Evolutionary conservation across 2,113 vertebrate genomes (phyloP).

Genomic region (Nematolebias whitei): DNA sequence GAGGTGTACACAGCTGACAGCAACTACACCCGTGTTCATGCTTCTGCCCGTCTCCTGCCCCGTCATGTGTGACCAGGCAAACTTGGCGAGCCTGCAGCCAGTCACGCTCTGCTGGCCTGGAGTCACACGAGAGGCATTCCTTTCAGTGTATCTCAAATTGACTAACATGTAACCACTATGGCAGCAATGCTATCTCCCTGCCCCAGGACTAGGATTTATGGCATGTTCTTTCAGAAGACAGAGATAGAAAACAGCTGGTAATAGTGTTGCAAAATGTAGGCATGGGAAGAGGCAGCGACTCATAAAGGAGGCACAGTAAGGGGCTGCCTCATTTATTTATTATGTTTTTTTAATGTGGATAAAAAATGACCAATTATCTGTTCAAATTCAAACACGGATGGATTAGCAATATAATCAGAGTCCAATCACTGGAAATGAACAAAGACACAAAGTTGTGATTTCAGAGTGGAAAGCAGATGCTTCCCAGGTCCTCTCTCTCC

Average conservation of each 20-base stretch:
- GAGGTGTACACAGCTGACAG: slow-evolving; percentile 64
- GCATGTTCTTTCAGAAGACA: slow-evolving; percentile 29
- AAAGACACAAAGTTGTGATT: slow-evolving; percentile 36
- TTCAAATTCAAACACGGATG: slow-evolving; percentile 48
- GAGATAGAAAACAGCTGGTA: slow-evolving; percentile 51
- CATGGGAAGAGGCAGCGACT: slow-evolving; percentile 7
- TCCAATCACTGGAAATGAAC: slow-evolving; percentile 35
- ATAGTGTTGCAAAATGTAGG: slow-evolving; percentile 8
- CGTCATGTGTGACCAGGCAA: slow-evolving; percentile 64
- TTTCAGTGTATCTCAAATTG: slow-evolving; percentile 74
- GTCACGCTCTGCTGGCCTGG: slow-evolving; percentile 55
- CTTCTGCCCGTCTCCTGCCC: slow-evolving; percentile 65
- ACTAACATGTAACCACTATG: slow-evolving; percentile 60
- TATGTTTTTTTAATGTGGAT: slow-evolving; percentile 6
- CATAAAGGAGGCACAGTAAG: not conserved
- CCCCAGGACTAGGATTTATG: slow-evolving; percentile 48
- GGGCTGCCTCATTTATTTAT: not conserved
- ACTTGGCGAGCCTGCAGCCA: slow-evolving; percentile 47
- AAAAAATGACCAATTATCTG: slow-evolving; percentile 46
- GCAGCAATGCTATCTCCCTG: slow-evolving; percentile 57
- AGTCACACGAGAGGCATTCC: slow-evolving; percentile 71
- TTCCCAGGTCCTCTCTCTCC: slow-evolving; percentile 37
- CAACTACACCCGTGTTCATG: slow-evolving; percentile 51
- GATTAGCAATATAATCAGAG: slow-evolving; percentile 50
- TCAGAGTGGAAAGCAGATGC: slow-evolving; percentile 42